A percentile compares a stretch with the other conserved stretches of the same genome.
phyloP scores from a whole-genome alignment of 2,797 vertebrate species.

The Remorina albescens region DNA sequence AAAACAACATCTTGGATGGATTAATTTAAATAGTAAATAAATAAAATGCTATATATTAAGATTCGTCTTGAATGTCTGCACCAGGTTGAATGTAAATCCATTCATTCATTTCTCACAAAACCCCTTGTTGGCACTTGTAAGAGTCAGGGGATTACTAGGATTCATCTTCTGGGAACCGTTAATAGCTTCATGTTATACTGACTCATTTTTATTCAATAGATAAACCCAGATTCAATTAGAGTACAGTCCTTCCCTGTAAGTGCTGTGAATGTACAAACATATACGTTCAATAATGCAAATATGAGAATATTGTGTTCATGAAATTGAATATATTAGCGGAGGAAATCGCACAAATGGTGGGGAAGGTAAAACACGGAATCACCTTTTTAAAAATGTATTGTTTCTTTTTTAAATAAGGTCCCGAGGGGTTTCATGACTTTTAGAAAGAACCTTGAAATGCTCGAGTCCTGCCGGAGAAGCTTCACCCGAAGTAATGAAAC shows the following conservation, averaged over 20 bases:
- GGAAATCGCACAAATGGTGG: neutral
- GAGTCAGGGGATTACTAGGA: neutral
- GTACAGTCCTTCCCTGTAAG: neutral
- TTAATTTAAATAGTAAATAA: too few species aligned
- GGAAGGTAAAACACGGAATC: neutral
- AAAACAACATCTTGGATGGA: neutral
- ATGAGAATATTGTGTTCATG: too few species aligned
- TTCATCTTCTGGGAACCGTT: neutral
- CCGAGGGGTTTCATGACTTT: neutral
- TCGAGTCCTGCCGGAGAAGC: slow-evolving; percentile 14
- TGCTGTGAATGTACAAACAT: neutral
- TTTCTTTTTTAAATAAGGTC: slow-evolving; percentile 6
- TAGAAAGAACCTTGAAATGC: slow-evolving; percentile 1
- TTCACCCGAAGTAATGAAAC: slow-evolving; percentile 26
- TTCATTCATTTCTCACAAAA: neutral
- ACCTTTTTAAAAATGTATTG: neutral
- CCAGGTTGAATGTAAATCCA: neutral
- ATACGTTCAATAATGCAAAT: neutral
- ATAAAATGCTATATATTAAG: too few species aligned
- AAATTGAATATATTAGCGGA: neutral
- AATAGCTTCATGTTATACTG: neutral
- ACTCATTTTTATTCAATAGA: too few species aligned
- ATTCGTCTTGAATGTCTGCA: neutral
- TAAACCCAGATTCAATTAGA: neutral
- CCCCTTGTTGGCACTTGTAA: neutral